Evolutionary conservation across 2,113 vertebrate genomes (phyloP).

Genomic region (Symphodus melops): DNA sequence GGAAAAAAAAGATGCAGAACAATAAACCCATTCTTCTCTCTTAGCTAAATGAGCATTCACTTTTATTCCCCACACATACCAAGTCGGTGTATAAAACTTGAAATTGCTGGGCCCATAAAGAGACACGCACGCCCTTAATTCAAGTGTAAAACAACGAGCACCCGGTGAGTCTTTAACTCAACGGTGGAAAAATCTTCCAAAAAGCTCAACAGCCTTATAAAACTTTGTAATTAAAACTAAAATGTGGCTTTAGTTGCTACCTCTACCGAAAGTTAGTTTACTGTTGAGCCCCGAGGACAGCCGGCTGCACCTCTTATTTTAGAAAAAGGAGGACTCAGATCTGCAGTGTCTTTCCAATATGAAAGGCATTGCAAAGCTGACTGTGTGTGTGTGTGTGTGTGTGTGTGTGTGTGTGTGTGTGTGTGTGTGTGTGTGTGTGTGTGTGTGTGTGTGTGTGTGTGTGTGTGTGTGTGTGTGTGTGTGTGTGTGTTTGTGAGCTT

Average conservation of each 20-base stretch:
- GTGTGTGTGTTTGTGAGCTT: background rate
- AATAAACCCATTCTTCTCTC: conserved; percentile 59
- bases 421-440: background rate
- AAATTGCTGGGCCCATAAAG: conserved; percentile 64
- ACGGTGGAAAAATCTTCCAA: conserved; percentile 38
- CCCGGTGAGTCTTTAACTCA: conserved; percentile 45
- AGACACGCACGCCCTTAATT: conserved; percentile 41
- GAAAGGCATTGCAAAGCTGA: conserved; percentile 14
- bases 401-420: background rate
- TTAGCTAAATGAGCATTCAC: conserved; percentile 41
- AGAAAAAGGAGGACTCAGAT: background rate
- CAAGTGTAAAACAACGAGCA: conserved; percentile 49
- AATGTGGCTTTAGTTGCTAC: conserved; percentile 12
- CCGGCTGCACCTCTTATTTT: background rate
- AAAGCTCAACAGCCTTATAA: conserved; percentile 51
- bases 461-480: too few relatives aligned
- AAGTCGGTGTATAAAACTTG: conserved; percentile 53
- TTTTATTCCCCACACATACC: conserved; percentile 50
- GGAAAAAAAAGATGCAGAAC: conserved; percentile 2
- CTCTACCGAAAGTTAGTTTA: conserved; percentile 2
- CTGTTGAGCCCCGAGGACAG: conserved; percentile 20
- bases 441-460: background rate
- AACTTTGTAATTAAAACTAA: conserved; percentile 43
- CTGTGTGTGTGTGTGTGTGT: background rate
- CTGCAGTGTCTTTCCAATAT: conserved; percentile 3